These are phyloP conservation scores for Danio choprae DNA, from an alignment of 2,797 vertebrate species.

Conservation along the genomic window DNA sequence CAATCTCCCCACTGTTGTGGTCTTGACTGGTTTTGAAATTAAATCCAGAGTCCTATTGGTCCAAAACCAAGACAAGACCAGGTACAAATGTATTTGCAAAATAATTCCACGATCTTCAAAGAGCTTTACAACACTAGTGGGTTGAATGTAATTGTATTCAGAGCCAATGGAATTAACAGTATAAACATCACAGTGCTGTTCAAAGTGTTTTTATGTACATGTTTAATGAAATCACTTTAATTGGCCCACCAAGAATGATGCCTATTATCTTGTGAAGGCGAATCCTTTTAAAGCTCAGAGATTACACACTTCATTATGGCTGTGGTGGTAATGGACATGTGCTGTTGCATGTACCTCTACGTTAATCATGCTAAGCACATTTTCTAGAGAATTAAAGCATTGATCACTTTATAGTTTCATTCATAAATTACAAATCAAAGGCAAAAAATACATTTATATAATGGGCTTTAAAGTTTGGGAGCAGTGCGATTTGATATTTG, in stretches of 20 bases:
- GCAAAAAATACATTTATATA: not conserved
- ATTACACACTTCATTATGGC: slow-evolving; percentile 55
- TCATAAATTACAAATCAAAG: not conserved
- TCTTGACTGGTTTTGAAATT: too few relatives aligned
- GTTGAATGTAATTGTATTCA: not conserved
- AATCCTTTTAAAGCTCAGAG: slow-evolving; percentile 61
- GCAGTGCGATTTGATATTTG: too few relatives aligned
- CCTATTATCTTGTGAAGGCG: slow-evolving; percentile 64
- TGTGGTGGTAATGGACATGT: slow-evolving; percentile 26
- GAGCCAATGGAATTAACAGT: slow-evolving; percentile 13
- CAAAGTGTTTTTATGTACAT: slow-evolving; percentile 2
- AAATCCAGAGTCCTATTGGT: too few relatives aligned
- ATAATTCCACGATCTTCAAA: too few relatives aligned
- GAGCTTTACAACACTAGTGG: not conserved
- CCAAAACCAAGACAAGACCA: too few relatives aligned
- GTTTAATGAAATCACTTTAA: slow-evolving; percentile 62
- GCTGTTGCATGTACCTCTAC: not conserved
- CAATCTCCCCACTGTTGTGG: too few relatives aligned
- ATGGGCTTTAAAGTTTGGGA: too few relatives aligned
- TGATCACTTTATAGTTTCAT: not conserved
- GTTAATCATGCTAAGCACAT: not conserved
- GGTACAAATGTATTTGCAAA: not conserved
- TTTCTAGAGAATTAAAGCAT: not conserved
- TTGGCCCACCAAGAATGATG: slow-evolving; percentile 66
- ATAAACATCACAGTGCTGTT: not conserved